Conservation (phyloP, 2,113 vertebrate genomes). For the Callipepla californica region DNA sequence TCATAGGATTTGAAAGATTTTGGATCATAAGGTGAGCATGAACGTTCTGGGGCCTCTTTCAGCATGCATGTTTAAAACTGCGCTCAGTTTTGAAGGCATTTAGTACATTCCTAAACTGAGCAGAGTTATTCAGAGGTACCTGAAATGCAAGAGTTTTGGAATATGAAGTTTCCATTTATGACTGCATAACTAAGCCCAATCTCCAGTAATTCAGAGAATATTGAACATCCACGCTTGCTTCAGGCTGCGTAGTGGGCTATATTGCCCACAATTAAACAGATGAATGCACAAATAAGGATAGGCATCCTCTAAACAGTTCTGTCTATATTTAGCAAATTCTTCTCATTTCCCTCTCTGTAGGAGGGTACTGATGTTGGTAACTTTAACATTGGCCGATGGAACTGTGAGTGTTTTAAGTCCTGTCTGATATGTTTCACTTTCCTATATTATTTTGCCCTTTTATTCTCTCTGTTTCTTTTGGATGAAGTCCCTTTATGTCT, state of each 20-base stretch:
- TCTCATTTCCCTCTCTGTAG: conserved; percentile 60
- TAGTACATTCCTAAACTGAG: neutral
- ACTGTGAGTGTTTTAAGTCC: neutral
- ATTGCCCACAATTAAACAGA: conserved; percentile 68
- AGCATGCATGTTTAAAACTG: neutral
- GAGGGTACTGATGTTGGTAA: conserved; percentile 31
- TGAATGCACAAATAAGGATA: conserved; percentile 58
- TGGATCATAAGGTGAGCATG: neutral
- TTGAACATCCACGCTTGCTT: neutral
- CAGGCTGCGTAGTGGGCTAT: conserved; percentile 30
- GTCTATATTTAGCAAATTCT: conserved; percentile 65
- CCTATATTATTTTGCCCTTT: neutral
- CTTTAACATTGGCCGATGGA: neutral
- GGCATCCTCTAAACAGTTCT: conserved; percentile 56
- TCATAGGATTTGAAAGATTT: neutral
- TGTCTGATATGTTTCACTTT: neutral
- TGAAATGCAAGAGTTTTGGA: neutral
- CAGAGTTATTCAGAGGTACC: neutral
- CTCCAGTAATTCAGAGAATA: neutral
- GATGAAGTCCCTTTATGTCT: neutral
- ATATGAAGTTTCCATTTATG: neutral
- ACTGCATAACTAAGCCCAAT: neutral
- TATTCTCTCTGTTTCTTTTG: neutral
- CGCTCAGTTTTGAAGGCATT: neutral
- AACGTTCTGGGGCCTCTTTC: neutral